Percentiles rank a stretch among this genome's conserved stretches.
Evolutionary conservation across 2,797 vertebrate species (phyloP).

Genomic region (Choloepus didactylus): DNA sequence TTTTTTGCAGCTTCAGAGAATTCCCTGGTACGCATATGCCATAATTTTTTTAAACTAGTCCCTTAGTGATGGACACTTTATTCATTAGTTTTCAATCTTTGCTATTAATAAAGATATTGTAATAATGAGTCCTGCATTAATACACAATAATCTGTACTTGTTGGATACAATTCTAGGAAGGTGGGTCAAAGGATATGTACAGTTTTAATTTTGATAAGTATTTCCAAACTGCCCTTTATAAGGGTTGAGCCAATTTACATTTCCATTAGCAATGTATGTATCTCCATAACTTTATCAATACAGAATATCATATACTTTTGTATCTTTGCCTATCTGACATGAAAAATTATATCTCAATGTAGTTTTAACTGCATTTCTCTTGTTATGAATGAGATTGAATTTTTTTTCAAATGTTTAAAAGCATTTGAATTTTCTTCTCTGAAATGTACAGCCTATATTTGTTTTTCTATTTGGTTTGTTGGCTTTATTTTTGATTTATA

Average conservation of each 20-base stretch:
- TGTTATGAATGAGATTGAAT: not conserved
- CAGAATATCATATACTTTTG: conserved; percentile 13
- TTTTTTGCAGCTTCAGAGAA: not conserved
- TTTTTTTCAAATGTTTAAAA: conserved; percentile 48
- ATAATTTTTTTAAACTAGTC: conserved; percentile 33
- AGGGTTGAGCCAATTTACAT: not conserved
- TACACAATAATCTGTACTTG: not conserved
- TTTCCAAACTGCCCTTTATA: not conserved
- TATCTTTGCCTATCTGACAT: not conserved
- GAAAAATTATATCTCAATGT: not conserved
- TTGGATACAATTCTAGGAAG: conserved; percentile 13
- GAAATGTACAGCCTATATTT: not conserved
- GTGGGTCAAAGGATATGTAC: conserved; percentile 17
- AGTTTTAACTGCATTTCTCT: conserved; percentile 32
- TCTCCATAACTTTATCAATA: not conserved
- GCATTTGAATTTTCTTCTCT: conserved; percentile 15
- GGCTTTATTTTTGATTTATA: conserved; percentile 10
- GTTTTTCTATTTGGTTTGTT: conserved; percentile 37
- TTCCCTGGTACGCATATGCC: not conserved
- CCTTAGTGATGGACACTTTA: conserved; percentile 1
- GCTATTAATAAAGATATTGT: not conserved
- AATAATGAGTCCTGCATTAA: not conserved
- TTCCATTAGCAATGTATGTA: not conserved
- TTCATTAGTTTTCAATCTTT: not conserved
- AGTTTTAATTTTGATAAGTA: conserved; percentile 48